Conservation (phyloP, 2,797 vertebrate genomes). For the Platyrinchus mystaceus region DNA sequence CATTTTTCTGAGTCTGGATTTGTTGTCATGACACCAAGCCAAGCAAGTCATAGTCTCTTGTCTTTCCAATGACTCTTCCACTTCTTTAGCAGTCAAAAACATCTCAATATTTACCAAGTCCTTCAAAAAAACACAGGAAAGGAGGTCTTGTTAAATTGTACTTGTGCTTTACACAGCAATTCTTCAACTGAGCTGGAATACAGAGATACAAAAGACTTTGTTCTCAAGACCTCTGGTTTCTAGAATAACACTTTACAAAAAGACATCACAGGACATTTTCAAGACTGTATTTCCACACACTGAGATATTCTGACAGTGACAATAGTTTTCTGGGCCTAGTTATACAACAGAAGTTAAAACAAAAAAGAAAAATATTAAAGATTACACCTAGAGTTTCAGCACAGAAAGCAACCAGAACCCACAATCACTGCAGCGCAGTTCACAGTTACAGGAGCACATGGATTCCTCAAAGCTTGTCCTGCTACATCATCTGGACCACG, state of each 20-base stretch:
- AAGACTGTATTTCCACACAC: not conserved
- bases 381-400: not conserved
- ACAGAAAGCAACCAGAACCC: not conserved
- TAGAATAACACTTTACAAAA: not conserved
- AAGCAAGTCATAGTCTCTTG: conserved; percentile 97
- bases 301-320: not conserved
- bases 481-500: fast-evolving
- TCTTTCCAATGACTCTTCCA: conserved; percentile 96
- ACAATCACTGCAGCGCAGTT: not conserved
- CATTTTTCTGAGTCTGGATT: conserved; percentile 98
- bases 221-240: not conserved
- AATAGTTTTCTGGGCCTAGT: not conserved
- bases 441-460: not conserved
- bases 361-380: not conserved
- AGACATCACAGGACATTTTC: not conserved
- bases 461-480: not conserved
- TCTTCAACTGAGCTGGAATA: not conserved
- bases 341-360: not conserved
- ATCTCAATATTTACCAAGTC: conserved; percentile 99
- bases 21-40: conserved; percentile 99
- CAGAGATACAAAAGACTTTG: not conserved
- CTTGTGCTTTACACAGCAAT: not conserved
- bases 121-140: conserved; percentile 66
- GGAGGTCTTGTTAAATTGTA: not conserved
- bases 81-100: conserved; percentile 99